Base-by-base conservation (phyloP, 2,888 invertebrate species). In the Drosophila eohydei region DNA sequence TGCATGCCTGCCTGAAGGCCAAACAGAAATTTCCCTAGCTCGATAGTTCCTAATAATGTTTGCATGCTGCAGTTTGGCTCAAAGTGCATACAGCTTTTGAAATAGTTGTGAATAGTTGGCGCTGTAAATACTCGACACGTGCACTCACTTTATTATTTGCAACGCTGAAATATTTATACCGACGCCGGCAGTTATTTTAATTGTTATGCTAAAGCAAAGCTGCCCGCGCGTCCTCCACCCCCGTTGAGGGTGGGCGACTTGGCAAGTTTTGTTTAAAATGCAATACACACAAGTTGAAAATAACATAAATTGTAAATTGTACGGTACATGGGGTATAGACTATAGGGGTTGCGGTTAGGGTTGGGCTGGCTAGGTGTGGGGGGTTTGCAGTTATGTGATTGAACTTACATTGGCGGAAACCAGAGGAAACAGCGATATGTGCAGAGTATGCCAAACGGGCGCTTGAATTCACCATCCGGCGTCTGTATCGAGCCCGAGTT, bases 401-500 rank as follows among this genome's bases (percentile, higher is more conserved):
- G 76, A 76, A 92, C 92, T 92, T 85, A 92, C 92, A 92, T 81
- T 71, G 92, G 92, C 64, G 92, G 92, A 86, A 92, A 92, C 92
- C 92, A 92, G 76, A 92, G 80, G 76, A 91, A 91, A 66, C 92
- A 92, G 60, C 92, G 92, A 84, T 92, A 92, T 78, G 92, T 92
- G 84, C 92, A 92, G 80, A 92, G 83, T 85, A 92, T 92, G 62
- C 92, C 92, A 75, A 91, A 91, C 51, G 92, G 92, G 40, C 92
- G 91, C 74, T 91, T 91, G 69, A 92, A 92, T 73, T 92, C 92
- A 34, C 92, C 92, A 75, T 92, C 92, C 57, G 92, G 92, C 81
- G 91, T 88, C 78, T 92, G 92, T 64, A 92, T 92, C 63, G 92
- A 92, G 65, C 92, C 92, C 69, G 91, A 83, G 57, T 91, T 92